Conservation (phyloP, 2,113 vertebrate species). For the Cyprinodon brontotheroides region DNA sequence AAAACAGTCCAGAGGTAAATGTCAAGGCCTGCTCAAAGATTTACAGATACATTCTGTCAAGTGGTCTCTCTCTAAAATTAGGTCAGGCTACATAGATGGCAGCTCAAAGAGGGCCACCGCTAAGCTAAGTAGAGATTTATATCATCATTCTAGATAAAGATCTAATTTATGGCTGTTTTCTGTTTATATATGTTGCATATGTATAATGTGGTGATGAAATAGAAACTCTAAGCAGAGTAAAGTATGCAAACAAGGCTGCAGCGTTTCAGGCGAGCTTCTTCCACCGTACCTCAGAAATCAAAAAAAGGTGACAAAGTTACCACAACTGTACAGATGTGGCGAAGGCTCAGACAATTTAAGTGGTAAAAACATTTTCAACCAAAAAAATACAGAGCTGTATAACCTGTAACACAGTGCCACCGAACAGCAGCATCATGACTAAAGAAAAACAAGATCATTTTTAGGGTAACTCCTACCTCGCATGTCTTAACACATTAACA, state of each 20-base stretch:
- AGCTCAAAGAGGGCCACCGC: constrained; percentile 1
- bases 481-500: neutral
- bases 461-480: neutral
- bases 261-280: neutral
- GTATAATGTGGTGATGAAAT: neutral
- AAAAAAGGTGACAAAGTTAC: neutral
- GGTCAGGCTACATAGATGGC: neutral
- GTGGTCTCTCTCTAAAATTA: neutral
- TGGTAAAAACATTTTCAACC: neutral
- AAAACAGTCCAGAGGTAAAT: neutral
- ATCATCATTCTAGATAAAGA: constrained; percentile 1
- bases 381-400: neutral
- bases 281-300: neutral
- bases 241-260: neutral
- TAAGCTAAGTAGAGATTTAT: constrained; percentile 10
- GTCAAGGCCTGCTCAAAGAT: neutral
- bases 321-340: neutral
- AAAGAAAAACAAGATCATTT: neutral
- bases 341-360: neutral
- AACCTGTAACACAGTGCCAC: neutral
- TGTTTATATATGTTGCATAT: neutral
- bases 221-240: neutral
- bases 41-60: neutral
- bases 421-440: neutral
- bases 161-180: neutral